Base-by-base conservation (phyloP, 2,888 invertebrate genomes). In the Cyrtodaria siliqua region DNA sequence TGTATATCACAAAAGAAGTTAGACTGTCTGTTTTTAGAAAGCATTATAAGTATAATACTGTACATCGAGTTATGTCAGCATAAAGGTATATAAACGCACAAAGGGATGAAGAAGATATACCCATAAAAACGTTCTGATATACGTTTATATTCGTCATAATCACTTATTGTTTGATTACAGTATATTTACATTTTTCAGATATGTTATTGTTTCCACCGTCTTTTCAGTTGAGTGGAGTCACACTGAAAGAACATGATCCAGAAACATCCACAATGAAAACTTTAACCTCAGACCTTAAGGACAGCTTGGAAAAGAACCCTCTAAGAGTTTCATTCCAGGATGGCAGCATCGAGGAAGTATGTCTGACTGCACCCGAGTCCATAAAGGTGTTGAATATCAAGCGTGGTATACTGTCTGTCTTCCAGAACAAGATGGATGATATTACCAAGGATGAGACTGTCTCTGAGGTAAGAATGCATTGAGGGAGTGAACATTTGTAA, bases 371-470 rank as follows among this genome's bases (percentile, higher is more conserved):
- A n/a, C 50, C 52, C 23, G 76, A 80, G 52, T 8, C 20, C 18
- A 47, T 53, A 26, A 27, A 67, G 38, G 40, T 76, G 2, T 20
- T 80, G 29, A 80, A 80, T 67, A 77, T 80, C 63, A 80, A 80
- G 61, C 63, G 73, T 55, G 80, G 80, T 50, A 72, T 80, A 26
- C 67, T 80, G 47, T 80, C 80, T 16, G 44, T 77, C 26, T 67
- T 80, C 59, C 80, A 80, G 63, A 80, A 71, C 64, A 73, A 56
- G 55, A 80, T 80, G 80, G 73, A 77, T 24, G 77, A 80, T 42
- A 68, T 80, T 23, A 71, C 44, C 49, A 70, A 59, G 20, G 59
- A 53, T 20, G 72, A 80, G 47, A 80, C 61, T 14, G 67, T 77
- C 42, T 59, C 66, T 23, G 80, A 77, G 70, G 76, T 74, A 76